Evolutionary conservation across 2,113 vertebrate genomes (phyloP).

Genomic region (Gracilinanus agilis): DNA sequence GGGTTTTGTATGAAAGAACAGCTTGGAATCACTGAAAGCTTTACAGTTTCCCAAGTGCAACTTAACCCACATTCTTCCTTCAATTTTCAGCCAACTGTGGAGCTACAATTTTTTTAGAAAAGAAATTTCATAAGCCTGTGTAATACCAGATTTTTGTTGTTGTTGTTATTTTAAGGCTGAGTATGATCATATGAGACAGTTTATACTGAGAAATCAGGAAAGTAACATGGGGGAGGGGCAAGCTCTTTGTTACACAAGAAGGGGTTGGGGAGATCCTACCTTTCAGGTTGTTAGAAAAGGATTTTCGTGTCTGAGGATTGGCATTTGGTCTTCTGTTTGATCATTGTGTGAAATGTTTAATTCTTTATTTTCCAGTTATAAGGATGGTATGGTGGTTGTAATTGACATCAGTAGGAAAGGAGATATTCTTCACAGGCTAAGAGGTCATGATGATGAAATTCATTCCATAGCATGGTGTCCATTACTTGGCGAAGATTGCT

Average conservation of each 20-base stretch:
- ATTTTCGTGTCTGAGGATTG: background rate
- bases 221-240: conserved; percentile 14
- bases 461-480: conserved; percentile 95
- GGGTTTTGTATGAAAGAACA: background rate
- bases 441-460: conserved; percentile 97
- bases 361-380: conserved; percentile 89
- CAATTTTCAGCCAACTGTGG: background rate
- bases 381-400: conserved; percentile 95
- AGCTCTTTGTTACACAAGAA: background rate
- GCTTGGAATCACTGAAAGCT: background rate
- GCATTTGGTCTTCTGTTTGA: background rate
- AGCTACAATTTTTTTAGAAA: background rate
- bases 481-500: conserved; percentile 83
- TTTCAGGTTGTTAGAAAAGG: background rate
- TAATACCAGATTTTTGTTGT: background rate
- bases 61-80: background rate
- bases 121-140: background rate
- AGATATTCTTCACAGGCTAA: conserved; percentile 91
- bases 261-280: too few species aligned
- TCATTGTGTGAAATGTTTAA: conserved; percentile 19
- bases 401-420: conserved; percentile 95
- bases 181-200: background rate
- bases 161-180: background rate
- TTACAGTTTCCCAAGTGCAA: background rate
- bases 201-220: conserved; percentile 12